phyloP scores from a whole-genome alignment of 2,797 vertebrate species.

The Erithacus rubecula region DNA sequence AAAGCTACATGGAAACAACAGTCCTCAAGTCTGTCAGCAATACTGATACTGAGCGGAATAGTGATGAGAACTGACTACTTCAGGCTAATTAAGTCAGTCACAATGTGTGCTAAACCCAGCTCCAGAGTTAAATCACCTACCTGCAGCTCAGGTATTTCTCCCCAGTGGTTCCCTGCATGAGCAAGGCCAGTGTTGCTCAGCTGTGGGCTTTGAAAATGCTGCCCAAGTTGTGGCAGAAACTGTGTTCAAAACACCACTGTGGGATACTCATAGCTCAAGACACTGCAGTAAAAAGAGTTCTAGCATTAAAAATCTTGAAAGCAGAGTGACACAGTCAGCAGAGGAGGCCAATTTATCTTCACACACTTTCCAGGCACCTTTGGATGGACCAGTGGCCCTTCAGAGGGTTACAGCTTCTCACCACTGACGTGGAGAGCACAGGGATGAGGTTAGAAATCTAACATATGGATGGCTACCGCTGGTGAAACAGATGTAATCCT shows the following conservation, averaged over 20 bases:
- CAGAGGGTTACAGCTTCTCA: not conserved
- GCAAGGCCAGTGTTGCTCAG: not conserved
- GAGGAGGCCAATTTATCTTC: not conserved
- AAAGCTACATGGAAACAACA: not conserved
- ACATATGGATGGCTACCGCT: not conserved
- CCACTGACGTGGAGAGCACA: not conserved
- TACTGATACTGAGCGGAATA: not conserved
- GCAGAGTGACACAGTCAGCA: not conserved
- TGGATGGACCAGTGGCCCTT: not conserved
- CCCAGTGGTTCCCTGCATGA: not conserved
- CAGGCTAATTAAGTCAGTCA: not conserved
- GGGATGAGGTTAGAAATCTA: not conserved
- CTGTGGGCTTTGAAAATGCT: not conserved
- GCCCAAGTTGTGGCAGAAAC: not conserved
- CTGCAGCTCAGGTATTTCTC: rapidly evolving
- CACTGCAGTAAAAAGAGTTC: not conserved
- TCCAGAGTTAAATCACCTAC: not conserved
- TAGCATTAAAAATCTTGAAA: not conserved
- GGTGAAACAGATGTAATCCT: conserved; percentile 30
- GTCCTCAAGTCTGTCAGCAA: not conserved
- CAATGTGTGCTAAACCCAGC: not conserved
- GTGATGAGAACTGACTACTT: not conserved
- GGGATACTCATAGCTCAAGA: not conserved
- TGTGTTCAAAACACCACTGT: not conserved
- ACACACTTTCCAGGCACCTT: not conserved